Conservation (phyloP, 2,797 vertebrate genomes). For the Pangasius djambal region DNA sequence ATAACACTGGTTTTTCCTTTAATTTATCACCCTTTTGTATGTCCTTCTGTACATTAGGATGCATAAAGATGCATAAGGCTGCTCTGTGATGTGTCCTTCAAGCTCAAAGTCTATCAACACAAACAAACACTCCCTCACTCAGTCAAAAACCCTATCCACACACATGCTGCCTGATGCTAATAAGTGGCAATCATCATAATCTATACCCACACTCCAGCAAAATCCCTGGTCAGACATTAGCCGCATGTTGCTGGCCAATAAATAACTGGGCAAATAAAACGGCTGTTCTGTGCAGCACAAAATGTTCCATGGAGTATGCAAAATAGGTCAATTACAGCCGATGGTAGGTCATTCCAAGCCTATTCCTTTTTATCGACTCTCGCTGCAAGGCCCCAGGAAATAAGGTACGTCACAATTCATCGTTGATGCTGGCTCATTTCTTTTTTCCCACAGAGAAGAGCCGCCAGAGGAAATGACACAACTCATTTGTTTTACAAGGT, state of each 20-base stretch:
- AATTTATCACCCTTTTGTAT: constrained; percentile 12
- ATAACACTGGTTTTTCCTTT: neutral
- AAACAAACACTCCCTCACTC: constrained; percentile 31
- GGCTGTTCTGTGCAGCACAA: constrained; percentile 79
- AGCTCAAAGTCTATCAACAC: constrained; percentile 36
- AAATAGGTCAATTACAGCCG: constrained; percentile 80
- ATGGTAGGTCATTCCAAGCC: constrained; percentile 77
- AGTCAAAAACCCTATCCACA: constrained; percentile 28
- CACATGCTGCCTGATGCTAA: constrained; percentile 63
- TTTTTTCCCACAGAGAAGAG: constrained; percentile 62
- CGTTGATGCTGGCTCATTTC: constrained; percentile 64
- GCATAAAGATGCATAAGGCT: neutral
- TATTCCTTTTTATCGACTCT: constrained; percentile 77
- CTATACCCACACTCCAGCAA: constrained; percentile 81
- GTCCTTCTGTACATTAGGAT: constrained; percentile 34
- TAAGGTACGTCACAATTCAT: constrained; percentile 80
- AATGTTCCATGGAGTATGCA: constrained; percentile 77
- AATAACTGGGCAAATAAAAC: constrained; percentile 80
- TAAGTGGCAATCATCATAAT: constrained; percentile 81
- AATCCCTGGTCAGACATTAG: constrained; percentile 79
- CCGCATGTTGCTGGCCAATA: constrained; percentile 76
- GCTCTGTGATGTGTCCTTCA: constrained; percentile 28
- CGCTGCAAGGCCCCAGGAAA: constrained; percentile 75
- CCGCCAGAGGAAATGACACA: constrained; percentile 76
- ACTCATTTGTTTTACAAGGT: constrained; percentile 81